Evolutionary conservation across 2,888 invertebrate species (phyloP), one percentile per base, ranked within the genome.

Genomic region (Sphaeridia pumilis): DNA sequence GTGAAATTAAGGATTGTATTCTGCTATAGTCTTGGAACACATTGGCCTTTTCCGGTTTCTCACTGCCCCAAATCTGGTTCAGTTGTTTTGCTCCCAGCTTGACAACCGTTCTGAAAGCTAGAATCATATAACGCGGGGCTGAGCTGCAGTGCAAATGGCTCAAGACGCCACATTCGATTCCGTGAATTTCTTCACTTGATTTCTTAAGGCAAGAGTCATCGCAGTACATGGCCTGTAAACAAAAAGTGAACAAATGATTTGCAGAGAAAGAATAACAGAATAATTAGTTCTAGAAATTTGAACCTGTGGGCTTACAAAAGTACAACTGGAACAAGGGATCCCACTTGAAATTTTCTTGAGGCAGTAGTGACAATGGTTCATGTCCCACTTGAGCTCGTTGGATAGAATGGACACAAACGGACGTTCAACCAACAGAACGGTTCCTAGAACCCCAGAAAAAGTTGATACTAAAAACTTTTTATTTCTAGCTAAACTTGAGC

Each of bases 121-220:
- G 49, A 43, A 58, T 56, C 14, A 60, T 46, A 36, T 62, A 62
- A 0, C 64, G 56, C 14, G 62, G 64, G 12, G 60, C 61, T 14
- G 54, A 35, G n/a, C 54, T 58, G 21, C 45, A 49, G 38, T 58
- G 56, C n/a, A 64, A 34, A n/a, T 58, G 56, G 2, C 57, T 45
- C 17, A 59, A 42, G 49, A 55, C 56, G 1, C 55, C 52, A 35
- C 64, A 64, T 47, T 64, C 64, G 38, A 54, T 57, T 5, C 46
- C 43, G 49, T 64, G 64, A 35, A 57, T 62, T 22, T 55, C 54
- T 22, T 36, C 36, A 20, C 10, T 52, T 5, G 62, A 60, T 36
- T 44, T 48, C 17, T 54, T 49, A 14, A 35, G 28, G 36, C 64
- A 64, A 10, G 42, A 43, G 2, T 48, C 47, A 25, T 51, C 10